These are phyloP conservation scores for Perodicticus potto DNA, from an alignment of 2,797 vertebrate genomes.

Conservation along the genomic window DNA sequence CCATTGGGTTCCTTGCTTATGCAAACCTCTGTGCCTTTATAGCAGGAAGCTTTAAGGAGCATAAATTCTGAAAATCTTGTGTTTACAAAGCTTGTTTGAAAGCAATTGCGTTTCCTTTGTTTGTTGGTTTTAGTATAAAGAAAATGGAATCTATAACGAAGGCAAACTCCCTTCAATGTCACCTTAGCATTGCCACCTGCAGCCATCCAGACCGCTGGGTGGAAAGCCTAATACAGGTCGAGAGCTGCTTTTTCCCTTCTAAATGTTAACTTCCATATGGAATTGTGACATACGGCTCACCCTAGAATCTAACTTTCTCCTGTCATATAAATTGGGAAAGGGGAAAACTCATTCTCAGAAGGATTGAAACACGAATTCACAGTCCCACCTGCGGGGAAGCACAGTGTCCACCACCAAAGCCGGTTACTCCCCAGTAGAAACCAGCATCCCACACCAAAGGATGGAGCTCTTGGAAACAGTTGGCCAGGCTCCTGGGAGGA, in stretches of 20 bases:
- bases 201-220: background rate
- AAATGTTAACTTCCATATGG: background rate
- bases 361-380: background rate
- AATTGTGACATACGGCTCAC: background rate
- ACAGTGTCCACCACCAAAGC: background rate
- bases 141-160: background rate
- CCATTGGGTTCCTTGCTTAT: background rate
- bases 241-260: background rate
- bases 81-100: conserved; percentile 1
- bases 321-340: background rate
- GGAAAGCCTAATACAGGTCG: background rate
- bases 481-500: background rate
- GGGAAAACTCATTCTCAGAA: background rate
- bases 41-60: background rate
- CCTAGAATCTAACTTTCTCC: background rate
- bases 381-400: background rate
- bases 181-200: background rate
- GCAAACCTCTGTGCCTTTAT: background rate
- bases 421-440: background rate
- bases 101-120: background rate
- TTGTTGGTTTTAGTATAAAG: background rate
- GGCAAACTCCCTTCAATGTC: background rate
- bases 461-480: background rate
- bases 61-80: background rate
- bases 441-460: rapidly evolving